Evolutionary conservation across 2,888 invertebrate species (phyloP).

Genomic region (Lampropteryx suffumata): DNA sequence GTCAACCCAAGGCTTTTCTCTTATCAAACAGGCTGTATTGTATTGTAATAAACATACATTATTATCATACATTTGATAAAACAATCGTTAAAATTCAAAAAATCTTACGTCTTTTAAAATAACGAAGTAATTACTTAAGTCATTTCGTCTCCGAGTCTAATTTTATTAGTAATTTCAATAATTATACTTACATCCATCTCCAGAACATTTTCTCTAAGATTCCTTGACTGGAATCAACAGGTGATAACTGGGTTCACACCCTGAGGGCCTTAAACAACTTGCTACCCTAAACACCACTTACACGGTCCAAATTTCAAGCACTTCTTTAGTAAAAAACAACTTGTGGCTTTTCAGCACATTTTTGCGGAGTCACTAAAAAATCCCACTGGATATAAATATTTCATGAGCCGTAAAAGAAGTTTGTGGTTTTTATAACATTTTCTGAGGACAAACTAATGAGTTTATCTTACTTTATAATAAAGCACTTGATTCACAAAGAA

Average conservation of each 20-base stretch:
- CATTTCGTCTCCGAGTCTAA: too few species aligned
- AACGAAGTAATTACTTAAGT: too few species aligned
- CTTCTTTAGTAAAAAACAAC: constrained; percentile 57
- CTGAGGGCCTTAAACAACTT: constrained; percentile 55
- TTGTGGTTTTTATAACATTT: not conserved
- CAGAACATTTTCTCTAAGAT: constrained; percentile 71
- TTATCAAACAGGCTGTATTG: too few species aligned
- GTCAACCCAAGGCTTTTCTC: too few species aligned
- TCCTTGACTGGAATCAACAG: constrained; percentile 72
- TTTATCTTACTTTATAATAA: constrained; percentile 1
- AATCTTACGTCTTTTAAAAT: too few species aligned
- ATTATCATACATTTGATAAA: too few species aligned
- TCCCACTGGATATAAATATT: not conserved
- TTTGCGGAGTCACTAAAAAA: not conserved
- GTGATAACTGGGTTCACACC: constrained; percentile 72
- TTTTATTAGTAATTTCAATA: not conserved
- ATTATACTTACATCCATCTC: constrained; percentile 68
- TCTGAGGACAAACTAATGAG: not conserved
- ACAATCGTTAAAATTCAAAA: too few species aligned
- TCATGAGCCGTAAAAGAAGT: not conserved
- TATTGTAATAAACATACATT: too few species aligned
- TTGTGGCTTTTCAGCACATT: constrained; percentile 57
- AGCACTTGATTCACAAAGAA: constrained; percentile 10
- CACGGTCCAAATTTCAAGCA: constrained; percentile 63
- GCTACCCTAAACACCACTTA: constrained; percentile 55